Percentiles rank a stretch among this genome's conserved stretches.
Conservation (phyloP, 1,140 invertebrate genomes). For the Hesperophylax magnus region DNA sequence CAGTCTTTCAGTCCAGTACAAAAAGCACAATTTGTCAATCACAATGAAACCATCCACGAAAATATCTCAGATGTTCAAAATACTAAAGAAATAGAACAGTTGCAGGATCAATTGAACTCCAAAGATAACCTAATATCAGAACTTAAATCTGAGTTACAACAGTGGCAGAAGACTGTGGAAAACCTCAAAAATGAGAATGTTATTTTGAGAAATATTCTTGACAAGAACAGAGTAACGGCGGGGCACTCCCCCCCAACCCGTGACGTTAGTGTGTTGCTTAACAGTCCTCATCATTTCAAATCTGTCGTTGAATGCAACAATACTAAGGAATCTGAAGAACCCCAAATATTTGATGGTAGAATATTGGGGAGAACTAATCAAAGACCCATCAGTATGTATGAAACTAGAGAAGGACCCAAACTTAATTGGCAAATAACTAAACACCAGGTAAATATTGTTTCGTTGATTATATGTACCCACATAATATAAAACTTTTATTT, state of each 20-base stretch:
- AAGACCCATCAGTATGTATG: constrained; percentile 89
- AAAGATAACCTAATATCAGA: constrained; percentile 71
- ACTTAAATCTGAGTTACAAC: constrained; percentile 73
- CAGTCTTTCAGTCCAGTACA: constrained; percentile 54
- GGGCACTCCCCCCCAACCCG: constrained; percentile 51
- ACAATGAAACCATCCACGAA: constrained; percentile 5
- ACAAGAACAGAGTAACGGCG: constrained; percentile 35
- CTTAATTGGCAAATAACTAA: constrained; percentile 77
- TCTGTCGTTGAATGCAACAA: constrained; percentile 58
- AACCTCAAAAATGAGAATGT: constrained; percentile 80
- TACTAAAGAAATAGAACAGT: constrained; percentile 61
- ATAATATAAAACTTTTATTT: too few relatives aligned
- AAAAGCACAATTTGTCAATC: constrained; percentile 4
- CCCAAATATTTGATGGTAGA: constrained; percentile 64
- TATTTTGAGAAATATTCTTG: constrained; percentile 71
- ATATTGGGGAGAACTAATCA: constrained; percentile 67
- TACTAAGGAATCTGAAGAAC: constrained; percentile 60
- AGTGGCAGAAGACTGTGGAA: constrained; percentile 75
- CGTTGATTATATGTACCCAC: too few relatives aligned
- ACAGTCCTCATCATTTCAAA: constrained; percentile 62
- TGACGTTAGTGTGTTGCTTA: constrained; percentile 61
- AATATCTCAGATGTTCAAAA: constrained; percentile 24
- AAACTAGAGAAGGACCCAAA: constrained; percentile 81
- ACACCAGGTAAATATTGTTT: constrained; percentile 73
- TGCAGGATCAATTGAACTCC: constrained; percentile 65